Conservation (phyloP, 2,888 invertebrate species). For the Sceliomorpha sp. region DNA sequence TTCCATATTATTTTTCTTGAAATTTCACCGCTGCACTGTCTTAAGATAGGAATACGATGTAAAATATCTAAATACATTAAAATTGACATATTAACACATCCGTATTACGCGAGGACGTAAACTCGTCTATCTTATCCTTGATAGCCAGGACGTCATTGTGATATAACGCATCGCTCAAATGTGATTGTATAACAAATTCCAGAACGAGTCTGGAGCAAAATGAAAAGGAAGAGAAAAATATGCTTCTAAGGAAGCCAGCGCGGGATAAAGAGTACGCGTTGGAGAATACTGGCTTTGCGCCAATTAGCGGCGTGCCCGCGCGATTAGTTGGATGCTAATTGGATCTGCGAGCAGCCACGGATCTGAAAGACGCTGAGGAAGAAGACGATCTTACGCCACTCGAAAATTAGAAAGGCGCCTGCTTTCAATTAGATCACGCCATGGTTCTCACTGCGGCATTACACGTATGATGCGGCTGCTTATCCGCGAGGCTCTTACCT, state of each 20-base stretch:
- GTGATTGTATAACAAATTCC: constrained; percentile 30
- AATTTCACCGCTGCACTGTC: too few relatives aligned
- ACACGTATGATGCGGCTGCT: constrained; percentile 19
- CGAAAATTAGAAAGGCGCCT: constrained; percentile 66
- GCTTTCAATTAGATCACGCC: constrained; percentile 61
- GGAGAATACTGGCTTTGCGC: constrained; percentile 23
- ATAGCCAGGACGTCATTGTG: constrained; percentile 17
- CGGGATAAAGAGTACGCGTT: constrained; percentile 2
- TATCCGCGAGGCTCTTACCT: constrained; percentile 12
- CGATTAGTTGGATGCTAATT: constrained; percentile 61
- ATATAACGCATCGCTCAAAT: constrained; percentile 30
- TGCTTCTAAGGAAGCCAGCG: constrained; percentile 21
- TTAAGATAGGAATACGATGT: too few relatives aligned
- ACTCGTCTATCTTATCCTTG: constrained; percentile 28
- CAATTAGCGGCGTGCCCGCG: constrained; percentile 55
- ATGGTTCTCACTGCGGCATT: constrained; percentile 38
- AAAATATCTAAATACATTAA: constrained; percentile 6
- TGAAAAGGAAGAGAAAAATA: background rate
- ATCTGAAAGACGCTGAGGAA: constrained; percentile 30
- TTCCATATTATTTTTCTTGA: too few relatives aligned
- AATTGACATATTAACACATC: constrained; percentile 27
- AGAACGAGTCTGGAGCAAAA: background rate
- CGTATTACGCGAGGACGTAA: constrained; percentile 28
- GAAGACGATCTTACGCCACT: constrained; percentile 57
- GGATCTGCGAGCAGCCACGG: constrained; percentile 33